Evolutionary conservation across 2,797 vertebrate genomes (phyloP).

Genomic region (Crocidura indochinensis): DNA sequence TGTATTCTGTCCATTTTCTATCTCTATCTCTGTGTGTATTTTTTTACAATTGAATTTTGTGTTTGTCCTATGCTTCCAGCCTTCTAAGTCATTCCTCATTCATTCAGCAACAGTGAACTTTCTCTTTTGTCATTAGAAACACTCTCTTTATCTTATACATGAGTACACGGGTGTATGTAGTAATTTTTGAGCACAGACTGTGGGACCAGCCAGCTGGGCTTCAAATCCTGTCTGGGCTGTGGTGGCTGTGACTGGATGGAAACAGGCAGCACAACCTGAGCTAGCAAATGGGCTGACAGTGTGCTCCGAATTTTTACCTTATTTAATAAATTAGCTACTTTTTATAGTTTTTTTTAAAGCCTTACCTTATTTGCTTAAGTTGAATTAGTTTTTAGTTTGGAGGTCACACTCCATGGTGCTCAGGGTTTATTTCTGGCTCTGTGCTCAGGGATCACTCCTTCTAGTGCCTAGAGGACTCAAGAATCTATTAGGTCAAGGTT

Average conservation of each 20-base stretch:
- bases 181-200: not conserved
- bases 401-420: too few species aligned
- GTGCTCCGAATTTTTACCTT: not conserved
- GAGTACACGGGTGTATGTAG: not conserved
- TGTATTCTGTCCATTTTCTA: not conserved
- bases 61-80: not conserved
- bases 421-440: too few species aligned
- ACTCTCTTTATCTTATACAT: not conserved
- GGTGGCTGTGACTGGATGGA: not conserved
- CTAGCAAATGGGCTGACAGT: not conserved
- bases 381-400: not conserved
- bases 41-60: too few species aligned
- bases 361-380: not conserved
- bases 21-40: too few species aligned
- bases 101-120: not conserved
- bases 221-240: not conserved
- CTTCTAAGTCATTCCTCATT: not conserved
- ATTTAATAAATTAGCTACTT: not conserved
- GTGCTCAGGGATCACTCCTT: too few species aligned
- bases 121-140: not conserved
- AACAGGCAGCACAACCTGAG: not conserved
- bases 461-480: too few species aligned
- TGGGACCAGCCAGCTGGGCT: not conserved
- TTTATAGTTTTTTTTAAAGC: slow-evolving; percentile 16
- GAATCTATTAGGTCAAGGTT: not conserved